phyloP scores from a whole-genome alignment of 1,140 invertebrate species.

The Potamilus streckersoni region DNA sequence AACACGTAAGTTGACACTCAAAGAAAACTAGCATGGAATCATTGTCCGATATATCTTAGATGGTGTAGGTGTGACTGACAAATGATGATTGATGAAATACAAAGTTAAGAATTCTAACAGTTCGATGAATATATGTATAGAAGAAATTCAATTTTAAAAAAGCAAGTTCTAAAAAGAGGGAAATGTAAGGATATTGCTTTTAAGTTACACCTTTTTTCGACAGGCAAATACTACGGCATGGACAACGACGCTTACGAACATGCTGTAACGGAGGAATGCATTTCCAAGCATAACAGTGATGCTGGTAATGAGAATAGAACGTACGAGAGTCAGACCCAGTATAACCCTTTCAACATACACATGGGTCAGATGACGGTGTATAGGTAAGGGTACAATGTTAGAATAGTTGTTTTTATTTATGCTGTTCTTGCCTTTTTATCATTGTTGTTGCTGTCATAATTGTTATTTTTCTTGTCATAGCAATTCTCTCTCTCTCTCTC shows the following conservation, averaged over 20 bases:
- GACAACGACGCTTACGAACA: constrained; percentile 70
- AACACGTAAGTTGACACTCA: too few species aligned
- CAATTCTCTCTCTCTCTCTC: neutral
- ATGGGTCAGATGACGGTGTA: constrained; percentile 73
- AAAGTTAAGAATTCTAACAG: too few species aligned
- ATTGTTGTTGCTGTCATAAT: neutral
- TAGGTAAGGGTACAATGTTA: constrained; percentile 47
- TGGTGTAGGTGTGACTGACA: too few species aligned
- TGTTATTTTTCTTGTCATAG: neutral
- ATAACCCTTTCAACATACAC: constrained; percentile 68
- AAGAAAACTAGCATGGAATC: too few species aligned
- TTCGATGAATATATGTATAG: too few species aligned
- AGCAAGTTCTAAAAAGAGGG: too few species aligned
- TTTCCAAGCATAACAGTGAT: constrained; percentile 49
- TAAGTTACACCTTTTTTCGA: constrained; percentile 5
- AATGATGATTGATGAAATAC: too few species aligned
- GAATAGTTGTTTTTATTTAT: neutral
- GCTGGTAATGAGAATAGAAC: constrained; percentile 36
- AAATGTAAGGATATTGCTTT: neutral
- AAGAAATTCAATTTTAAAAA: too few species aligned
- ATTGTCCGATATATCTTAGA: too few species aligned
- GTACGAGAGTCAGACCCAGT: constrained; percentile 55
- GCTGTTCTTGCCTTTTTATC: neutral
- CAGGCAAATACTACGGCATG: constrained; percentile 67
- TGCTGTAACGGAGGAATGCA: constrained; percentile 66